Evolutionary conservation across 1,140 invertebrate genomes (phyloP), one percentile per base, ranked within the genome.

Genomic region (Pachyrhynchus sulphureomaculatus): DNA sequence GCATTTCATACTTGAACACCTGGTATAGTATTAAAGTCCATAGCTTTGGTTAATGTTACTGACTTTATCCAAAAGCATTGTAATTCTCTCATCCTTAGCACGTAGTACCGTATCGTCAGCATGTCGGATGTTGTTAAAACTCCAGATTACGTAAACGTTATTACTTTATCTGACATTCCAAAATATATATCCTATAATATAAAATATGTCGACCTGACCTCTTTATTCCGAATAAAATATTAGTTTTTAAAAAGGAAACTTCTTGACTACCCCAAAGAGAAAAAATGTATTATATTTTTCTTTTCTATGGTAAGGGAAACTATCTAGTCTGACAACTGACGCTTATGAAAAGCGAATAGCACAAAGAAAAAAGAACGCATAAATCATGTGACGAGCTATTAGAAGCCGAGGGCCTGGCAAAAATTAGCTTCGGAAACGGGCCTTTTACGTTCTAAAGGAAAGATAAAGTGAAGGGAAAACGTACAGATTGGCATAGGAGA

Each of bases 281-380:
- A 26, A 20, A 47, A 56, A 56, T 56, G 45, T 56, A 56, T 56
- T 44, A 56, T 56, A 47, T 21, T 56, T 34, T 42, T n/a, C 29
- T 56, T 56, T 56, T 33, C 39, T 24, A 36, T 21, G 54, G n/a
- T 42, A 34, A 23, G 39, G 42, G 34, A 56, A 42, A 56, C 54
- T 47, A 56, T 56, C 39, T 47, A 12, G 10, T 26, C 33, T 42
- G 54, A 47, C 54, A 47, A 47, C 41, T 42, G 54, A 56, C 54
- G 39, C 41, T 56, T 56, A 56, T 56, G 54, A 56, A 56, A 56
- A 56, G 54, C 47, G 54, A 56, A 56, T 45, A 36, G 33, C 33
- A 34, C 15, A 36, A 18, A 45, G 53, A 56, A 56, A 54, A 56
- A 56, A 56, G 33, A n/a, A n/a, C 41, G 54, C 54, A 56, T 56